phyloP scores from a whole-genome alignment of 2,797 vertebrate species.

The Fistularia commersonii region DNA sequence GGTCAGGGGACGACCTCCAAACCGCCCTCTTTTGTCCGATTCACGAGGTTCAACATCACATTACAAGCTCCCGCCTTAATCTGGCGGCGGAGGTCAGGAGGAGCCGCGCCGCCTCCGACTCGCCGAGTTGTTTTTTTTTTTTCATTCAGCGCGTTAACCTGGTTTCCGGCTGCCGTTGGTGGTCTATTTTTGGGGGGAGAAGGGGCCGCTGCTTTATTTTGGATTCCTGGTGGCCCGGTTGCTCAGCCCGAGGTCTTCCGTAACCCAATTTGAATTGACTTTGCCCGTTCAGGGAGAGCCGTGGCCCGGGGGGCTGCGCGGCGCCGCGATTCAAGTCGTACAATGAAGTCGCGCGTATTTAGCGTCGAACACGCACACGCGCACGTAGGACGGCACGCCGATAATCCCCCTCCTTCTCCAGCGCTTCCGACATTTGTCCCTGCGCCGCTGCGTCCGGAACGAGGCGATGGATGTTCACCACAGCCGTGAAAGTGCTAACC shows the following conservation, averaged over 20 bases:
- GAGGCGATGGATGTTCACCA: no score
- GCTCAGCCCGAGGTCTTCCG: slow-evolving; percentile 69
- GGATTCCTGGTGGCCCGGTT: slow-evolving; percentile 70
- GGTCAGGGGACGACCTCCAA: slow-evolving; percentile 50
- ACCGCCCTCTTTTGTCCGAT: slow-evolving; percentile 28
- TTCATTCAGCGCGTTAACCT: slow-evolving; percentile 57
- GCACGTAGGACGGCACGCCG: no score
- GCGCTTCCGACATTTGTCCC: no score
- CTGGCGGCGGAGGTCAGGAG: slow-evolving; percentile 26
- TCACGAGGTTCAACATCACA: slow-evolving; percentile 9
- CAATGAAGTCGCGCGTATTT: slow-evolving; percentile 62
- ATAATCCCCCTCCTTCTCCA: no score
- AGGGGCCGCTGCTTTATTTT: slow-evolving; percentile 67
- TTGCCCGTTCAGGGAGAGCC: slow-evolving; percentile 69
- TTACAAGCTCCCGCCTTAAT: not conserved
- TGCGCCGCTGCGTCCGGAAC: no score
- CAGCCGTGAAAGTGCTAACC: no score
- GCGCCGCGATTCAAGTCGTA: slow-evolving; percentile 66
- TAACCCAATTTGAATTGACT: slow-evolving; percentile 80
- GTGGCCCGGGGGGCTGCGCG: slow-evolving; percentile 51
- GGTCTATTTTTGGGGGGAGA: slow-evolving; percentile 67
- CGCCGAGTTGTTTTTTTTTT: no score
- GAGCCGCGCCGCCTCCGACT: no score
- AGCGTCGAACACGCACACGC: slow-evolving; percentile 6
- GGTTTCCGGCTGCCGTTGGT: slow-evolving; percentile 57